Conservation (phyloP, 2,797 vertebrate species). For the Sebastes reedi region DNA sequence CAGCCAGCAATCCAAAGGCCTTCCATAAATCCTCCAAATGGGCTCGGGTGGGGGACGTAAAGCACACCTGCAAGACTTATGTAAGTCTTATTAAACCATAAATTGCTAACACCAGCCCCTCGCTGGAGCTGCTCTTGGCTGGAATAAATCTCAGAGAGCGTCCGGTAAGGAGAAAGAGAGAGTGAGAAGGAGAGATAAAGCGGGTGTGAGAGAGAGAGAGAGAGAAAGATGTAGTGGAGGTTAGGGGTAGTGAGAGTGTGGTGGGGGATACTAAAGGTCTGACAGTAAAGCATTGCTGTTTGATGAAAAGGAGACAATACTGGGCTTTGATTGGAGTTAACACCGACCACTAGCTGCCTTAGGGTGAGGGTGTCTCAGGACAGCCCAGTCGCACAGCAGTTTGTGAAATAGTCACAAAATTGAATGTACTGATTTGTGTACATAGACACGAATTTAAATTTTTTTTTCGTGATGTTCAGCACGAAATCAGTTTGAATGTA, state of each 20-base stretch:
- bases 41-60: constrained; percentile 83
- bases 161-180: constrained; percentile 70
- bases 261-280: constrained; percentile 56
- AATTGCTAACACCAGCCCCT: constrained; percentile 84
- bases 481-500: no score
- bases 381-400: no score
- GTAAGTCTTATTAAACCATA: constrained; percentile 91
- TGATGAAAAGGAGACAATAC: constrained; percentile 64
- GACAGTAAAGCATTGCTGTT: constrained; percentile 56
- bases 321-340: constrained; percentile 83
- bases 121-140: constrained; percentile 76
- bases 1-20: constrained; percentile 86
- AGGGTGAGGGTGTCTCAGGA: constrained; percentile 22
- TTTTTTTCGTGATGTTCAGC: no score
- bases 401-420: accelerated
- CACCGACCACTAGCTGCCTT: constrained; percentile 76
- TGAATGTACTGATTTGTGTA: no score
- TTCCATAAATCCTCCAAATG: constrained; percentile 87
- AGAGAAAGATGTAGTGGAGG: constrained; percentile 58
- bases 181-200: constrained; percentile 71
- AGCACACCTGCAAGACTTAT: constrained; percentile 92
- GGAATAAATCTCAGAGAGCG: constrained; percentile 82
- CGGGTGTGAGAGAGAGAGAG: constrained; percentile 54
- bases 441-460: no score
- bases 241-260: constrained; percentile 65